These are phyloP conservation scores for Brachyptera putata DNA, from an alignment of 2,888 invertebrate genomes.

Conservation along the genomic window DNA sequence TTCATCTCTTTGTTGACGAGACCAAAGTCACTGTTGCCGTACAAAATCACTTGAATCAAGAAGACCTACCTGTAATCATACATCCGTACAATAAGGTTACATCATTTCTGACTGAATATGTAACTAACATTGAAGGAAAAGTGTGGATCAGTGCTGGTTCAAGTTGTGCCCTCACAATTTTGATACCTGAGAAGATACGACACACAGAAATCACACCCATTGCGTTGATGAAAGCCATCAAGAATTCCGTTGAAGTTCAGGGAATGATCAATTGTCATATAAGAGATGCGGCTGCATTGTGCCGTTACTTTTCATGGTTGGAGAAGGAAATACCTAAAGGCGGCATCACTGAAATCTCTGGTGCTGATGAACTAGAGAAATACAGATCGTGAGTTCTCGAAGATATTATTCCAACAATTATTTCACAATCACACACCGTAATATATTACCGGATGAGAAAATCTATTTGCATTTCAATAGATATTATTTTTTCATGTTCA, in stretches of 20 bases:
- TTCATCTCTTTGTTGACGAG: constrained; percentile 63
- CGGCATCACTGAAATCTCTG: constrained; percentile 68
- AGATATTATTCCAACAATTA: too few relatives aligned
- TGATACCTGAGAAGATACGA: constrained; percentile 45
- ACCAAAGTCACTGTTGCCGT: constrained; percentile 52
- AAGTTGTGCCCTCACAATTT: constrained; percentile 52
- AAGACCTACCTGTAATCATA: constrained; percentile 51
- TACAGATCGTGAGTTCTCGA: constrained; percentile 60
- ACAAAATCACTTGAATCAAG: constrained; percentile 53
- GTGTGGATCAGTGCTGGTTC: constrained; percentile 56
- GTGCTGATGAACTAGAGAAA: constrained; percentile 62
- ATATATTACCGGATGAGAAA: too few relatives aligned
- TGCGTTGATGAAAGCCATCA: constrained; percentile 77
- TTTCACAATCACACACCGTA: too few relatives aligned
- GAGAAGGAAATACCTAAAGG: constrained; percentile 64
- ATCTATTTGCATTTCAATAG: too few relatives aligned
- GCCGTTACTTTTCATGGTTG: constrained; percentile 79
- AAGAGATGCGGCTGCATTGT: constrained; percentile 77
- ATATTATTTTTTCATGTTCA: too few relatives aligned
- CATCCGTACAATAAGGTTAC: constrained; percentile 55
- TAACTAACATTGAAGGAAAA: constrained; percentile 28
- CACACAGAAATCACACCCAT: constrained; percentile 72
- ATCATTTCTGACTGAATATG: constrained; percentile 46
- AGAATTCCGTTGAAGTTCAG: constrained; percentile 76
- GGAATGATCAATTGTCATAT: constrained; percentile 78